Base-by-base conservation (phyloP, 2,888 invertebrate genomes). In the Lasioglossum figueresi region DNA sequence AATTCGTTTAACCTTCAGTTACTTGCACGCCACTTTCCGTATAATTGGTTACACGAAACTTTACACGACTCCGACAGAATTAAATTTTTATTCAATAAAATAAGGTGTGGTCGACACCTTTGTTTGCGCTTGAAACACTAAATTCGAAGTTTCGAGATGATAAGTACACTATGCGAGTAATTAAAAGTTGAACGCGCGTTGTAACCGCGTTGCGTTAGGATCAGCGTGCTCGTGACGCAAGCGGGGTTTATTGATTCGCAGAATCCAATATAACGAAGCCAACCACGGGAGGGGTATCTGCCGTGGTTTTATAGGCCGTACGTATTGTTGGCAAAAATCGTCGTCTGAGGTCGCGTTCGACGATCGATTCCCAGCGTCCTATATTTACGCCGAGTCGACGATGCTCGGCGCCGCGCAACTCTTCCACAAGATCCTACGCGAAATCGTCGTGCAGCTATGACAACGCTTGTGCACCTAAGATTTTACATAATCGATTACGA, bases 161-260 rank as follows among this genome's bases (percentile, higher is more conserved):
- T 43, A 43, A 43, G 3, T 14, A 43, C 43, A 12, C 43, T 12
- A 43, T 4, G 43, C 43, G 43, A 12, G 12, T 43, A 43, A 43
- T 43, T 43, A 43, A 43, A 43, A 43, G 43, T 77, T 4, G 16
- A 70, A 66, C 77, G 63, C 74, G 75, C 79, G 83, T 72, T 78
- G 76, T 78, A 77, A 59, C 78, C 23, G 71, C 79, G 87, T 75
- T 83, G 85, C 85, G 79, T 90, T 90, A 88, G 87, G 81, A 90
- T 90, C 83, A 4, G 81, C 74, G 52, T 82, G 37, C 45, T 81
- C 79, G 84, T 90, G 91, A 89, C 90, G 91, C 72, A 86, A 86
- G 89, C 83, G 83, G 71, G 79, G 83, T 88, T 85, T 91, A 90
- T 90, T 91, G 90, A 90, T 90, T 91, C 85, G 82, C 85, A 85